These are phyloP conservation scores for Microcebus tavaratra DNA, from an alignment of 2,113 vertebrate genomes.

Conservation along the genomic window DNA sequence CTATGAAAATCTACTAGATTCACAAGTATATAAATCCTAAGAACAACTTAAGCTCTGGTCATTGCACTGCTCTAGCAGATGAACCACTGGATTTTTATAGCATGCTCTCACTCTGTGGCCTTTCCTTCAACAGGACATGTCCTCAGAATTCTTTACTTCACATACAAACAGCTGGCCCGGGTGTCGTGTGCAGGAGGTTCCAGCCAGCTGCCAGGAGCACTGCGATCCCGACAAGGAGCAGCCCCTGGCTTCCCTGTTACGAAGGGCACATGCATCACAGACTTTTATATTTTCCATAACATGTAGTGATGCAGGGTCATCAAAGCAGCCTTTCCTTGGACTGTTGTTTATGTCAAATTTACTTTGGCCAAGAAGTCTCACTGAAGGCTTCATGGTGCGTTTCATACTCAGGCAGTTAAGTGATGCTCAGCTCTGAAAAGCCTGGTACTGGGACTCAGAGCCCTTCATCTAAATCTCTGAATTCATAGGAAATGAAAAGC, in stretches of 20 bases:
- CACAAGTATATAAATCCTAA: background rate
- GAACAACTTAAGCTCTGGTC: background rate
- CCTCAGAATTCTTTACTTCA: background rate
- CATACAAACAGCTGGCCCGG: background rate
- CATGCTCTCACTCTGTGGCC: background rate
- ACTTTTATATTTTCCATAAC: slow-evolving; percentile 41
- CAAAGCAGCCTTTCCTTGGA: background rate
- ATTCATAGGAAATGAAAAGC: background rate
- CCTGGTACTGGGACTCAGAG: background rate
- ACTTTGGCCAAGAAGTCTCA: slow-evolving; percentile 3
- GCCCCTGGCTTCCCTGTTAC: background rate
- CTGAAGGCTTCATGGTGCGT: background rate
- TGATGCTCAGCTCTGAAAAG: background rate
- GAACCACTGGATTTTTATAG: background rate
- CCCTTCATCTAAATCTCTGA: background rate
- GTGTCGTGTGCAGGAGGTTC: background rate
- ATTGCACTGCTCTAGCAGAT: background rate
- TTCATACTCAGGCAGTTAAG: background rate
- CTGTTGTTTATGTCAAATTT: slow-evolving; percentile 17
- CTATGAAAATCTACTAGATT: background rate
- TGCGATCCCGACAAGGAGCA: background rate
- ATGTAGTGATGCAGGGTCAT: background rate
- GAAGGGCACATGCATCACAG: background rate
- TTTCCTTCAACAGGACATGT: background rate
- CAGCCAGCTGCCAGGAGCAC: background rate